These are phyloP conservation scores for Tipula vernalis DNA, from an alignment of 2,888 invertebrate species.

Conservation along the genomic window DNA sequence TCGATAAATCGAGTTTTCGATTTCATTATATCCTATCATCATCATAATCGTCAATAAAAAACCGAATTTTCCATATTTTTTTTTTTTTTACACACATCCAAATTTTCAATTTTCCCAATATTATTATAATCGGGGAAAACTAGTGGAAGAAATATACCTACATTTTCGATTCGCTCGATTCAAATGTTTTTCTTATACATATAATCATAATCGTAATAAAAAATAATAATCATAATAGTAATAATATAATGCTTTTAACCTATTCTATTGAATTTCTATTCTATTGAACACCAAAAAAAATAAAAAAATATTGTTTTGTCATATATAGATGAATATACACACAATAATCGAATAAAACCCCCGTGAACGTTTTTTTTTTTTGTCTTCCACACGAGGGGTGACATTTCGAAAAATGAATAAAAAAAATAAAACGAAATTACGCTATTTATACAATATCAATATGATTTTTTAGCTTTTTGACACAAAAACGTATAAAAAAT, in stretches of 20 bases:
- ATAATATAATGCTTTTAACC: constrained; percentile 8
- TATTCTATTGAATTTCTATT: constrained; percentile 8
- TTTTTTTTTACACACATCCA: neutral
- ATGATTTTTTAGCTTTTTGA: constrained; percentile 9
- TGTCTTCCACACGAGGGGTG: constrained; percentile 7
- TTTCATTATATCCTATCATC: neutral
- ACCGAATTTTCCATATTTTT: neutral
- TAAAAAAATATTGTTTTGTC: constrained; percentile 7
- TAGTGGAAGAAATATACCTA: constrained; percentile 7
- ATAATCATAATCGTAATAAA: constrained; percentile 1
- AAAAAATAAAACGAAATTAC: neutral
- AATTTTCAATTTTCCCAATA: neutral
- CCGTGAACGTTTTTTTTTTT: constrained; percentile 5
- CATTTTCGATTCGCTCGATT: neutral
- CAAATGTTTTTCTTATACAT: neutral
- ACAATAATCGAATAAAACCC: constrained; percentile 4
- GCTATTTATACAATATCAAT: constrained; percentile 7
- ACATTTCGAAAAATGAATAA: neutral
- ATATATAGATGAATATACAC: neutral
- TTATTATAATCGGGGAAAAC: neutral
- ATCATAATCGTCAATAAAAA: neutral
- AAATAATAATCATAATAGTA: neutral
- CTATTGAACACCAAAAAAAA: neutral
- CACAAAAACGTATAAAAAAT: neutral
- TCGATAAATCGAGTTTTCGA: neutral